A percentile compares a stretch with the other conserved stretches of the same genome.
phyloP scores from a whole-genome alignment of 2,113 vertebrate genomes.

The Ammodytes marinus region DNA sequence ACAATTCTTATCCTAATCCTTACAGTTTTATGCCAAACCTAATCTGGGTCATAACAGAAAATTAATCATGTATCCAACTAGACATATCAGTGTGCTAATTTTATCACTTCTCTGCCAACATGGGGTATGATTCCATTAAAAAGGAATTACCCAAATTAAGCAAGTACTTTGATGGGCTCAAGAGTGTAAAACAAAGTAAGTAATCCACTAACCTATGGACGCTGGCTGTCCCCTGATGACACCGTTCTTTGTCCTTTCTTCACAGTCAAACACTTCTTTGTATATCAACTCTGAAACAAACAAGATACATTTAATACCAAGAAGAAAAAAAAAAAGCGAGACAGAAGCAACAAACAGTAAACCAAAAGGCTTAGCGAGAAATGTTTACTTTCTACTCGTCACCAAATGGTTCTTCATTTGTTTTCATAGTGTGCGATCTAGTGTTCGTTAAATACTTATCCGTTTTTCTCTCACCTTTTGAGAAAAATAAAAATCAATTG shows the following conservation, averaged over 20 bases:
- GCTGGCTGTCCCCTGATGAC: slow-evolving; percentile 95
- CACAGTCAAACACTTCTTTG: slow-evolving; percentile 97
- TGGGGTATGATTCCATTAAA: neutral
- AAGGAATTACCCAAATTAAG: neutral
- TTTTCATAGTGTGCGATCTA: neutral
- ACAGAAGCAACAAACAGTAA: neutral
- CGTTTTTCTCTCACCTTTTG: neutral
- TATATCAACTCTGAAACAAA: slow-evolving; percentile 95
- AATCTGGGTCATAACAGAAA: slow-evolving; percentile 10
- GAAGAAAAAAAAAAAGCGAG: too few relatives aligned
- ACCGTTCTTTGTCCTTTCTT: slow-evolving; percentile 97
- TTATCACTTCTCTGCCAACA: neutral
- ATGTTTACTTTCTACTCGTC: neutral
- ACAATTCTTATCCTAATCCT: neutral
- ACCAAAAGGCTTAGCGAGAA: too few relatives aligned
- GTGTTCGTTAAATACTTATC: neutral
- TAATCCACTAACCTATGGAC: slow-evolving; percentile 94
- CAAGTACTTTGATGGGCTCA: neutral
- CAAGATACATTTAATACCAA: neutral
- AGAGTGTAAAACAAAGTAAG: neutral
- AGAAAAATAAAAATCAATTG: neutral
- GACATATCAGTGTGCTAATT: neutral
- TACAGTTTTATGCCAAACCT: neutral
- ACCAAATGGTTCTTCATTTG: neutral
- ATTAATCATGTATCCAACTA: neutral